These are phyloP conservation scores for Zaprionus lachaisei DNA, from an alignment of 1,140 invertebrate species.

Conservation along the genomic window DNA sequence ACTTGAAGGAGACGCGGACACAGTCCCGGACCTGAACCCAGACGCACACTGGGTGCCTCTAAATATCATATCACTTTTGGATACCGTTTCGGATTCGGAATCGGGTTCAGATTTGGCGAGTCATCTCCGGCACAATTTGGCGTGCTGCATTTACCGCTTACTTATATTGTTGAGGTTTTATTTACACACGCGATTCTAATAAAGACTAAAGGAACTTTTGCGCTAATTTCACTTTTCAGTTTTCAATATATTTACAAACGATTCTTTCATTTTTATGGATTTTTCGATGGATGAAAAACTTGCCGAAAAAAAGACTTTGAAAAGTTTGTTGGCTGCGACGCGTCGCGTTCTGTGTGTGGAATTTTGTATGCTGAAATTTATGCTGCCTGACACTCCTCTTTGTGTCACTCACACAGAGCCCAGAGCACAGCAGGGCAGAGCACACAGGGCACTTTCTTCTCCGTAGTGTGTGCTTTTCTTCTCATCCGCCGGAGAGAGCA, in stretches of 20 bases:
- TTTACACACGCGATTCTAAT: constrained; percentile 57
- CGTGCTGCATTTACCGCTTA: constrained; percentile 62
- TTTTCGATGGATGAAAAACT: constrained; percentile 66
- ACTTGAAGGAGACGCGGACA: not conserved
- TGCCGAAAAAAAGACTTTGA: constrained; percentile 63
- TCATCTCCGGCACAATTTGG: constrained; percentile 24
- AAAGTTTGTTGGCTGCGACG: constrained; percentile 60
- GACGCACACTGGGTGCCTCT: not conserved
- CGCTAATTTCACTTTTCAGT: constrained; percentile 44
- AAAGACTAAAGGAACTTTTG: constrained; percentile 69
- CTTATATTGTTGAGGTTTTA: constrained; percentile 37
- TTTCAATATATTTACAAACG: constrained; percentile 68
- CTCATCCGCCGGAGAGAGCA: constrained; percentile 31
- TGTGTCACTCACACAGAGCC: constrained; percentile 59
- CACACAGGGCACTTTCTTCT: constrained; percentile 24
- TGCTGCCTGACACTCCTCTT: constrained; percentile 80
- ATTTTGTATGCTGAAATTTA: constrained; percentile 81
- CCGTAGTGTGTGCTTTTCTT: constrained; percentile 35
- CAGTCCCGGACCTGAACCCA: not conserved
- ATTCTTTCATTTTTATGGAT: constrained; percentile 60
- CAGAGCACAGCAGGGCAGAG: constrained; percentile 8
- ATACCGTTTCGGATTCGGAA: constrained; percentile 7
- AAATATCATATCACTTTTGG: constrained; percentile 6
- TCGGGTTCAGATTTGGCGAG: constrained; percentile 8
- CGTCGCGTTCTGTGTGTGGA: constrained; percentile 66